Evolutionary conservation across 1,140 invertebrate genomes (phyloP).

Genomic region (Pogonus chalceus): DNA sequence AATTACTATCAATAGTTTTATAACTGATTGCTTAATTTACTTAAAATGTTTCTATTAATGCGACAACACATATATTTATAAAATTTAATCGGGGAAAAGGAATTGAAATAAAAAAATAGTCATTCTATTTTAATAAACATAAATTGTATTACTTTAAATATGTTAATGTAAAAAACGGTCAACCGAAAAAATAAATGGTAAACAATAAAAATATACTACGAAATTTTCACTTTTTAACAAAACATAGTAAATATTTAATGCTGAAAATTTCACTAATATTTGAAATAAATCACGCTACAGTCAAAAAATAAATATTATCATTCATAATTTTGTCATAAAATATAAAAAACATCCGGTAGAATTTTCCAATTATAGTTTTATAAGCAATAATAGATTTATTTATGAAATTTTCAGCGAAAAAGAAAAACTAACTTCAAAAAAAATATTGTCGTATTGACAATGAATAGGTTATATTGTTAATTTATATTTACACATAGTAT

Average conservation of each 20-base stretch:
- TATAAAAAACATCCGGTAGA: too few relatives aligned
- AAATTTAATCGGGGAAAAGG: too few relatives aligned
- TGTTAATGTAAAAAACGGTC: background rate
- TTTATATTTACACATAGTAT: background rate
- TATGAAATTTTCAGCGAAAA: background rate
- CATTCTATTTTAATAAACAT: background rate
- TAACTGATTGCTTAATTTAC: too few relatives aligned
- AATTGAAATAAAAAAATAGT: background rate
- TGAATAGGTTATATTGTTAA: background rate
- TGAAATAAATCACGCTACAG: background rate
- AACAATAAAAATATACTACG: too few relatives aligned
- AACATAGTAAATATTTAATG: background rate
- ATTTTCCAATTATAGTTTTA: too few relatives aligned
- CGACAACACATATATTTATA: too few relatives aligned
- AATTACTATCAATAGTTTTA: too few relatives aligned
- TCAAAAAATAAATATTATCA: background rate
- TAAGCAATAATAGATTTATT: background rate
- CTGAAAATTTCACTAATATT: background rate
- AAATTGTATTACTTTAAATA: constrained; percentile 5
- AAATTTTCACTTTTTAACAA: background rate
- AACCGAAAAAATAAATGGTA: too few relatives aligned
- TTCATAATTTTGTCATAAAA: background rate
- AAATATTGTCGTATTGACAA: too few relatives aligned
- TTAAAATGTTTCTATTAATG: too few relatives aligned
- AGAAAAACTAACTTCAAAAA: too few relatives aligned